Conservation (phyloP, 2,888 invertebrate species). For the Ophion slaviceki region DNA sequence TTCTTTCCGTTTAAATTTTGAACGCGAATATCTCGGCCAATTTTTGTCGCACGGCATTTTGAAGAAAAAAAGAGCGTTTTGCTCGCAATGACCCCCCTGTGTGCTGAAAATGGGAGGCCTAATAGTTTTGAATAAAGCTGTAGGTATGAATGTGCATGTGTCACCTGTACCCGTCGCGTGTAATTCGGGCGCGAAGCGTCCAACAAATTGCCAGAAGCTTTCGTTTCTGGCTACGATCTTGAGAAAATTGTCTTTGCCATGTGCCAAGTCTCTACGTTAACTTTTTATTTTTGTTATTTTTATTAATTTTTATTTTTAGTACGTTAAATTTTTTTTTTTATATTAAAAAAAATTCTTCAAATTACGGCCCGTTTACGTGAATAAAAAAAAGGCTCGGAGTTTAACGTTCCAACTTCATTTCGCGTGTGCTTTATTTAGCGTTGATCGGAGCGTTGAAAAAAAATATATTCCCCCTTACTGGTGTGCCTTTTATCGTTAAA, state of each 20-base stretch:
- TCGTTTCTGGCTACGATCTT: neutral
- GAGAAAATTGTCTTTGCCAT: neutral
- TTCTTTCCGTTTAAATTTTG: no score
- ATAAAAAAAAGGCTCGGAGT: neutral
- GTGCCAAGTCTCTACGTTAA: neutral
- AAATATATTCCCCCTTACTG: slow-evolving; percentile 18
- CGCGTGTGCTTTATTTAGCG: neutral
- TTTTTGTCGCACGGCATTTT: neutral
- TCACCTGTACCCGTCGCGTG: slow-evolving; percentile 33
- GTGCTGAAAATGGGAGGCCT: neutral
- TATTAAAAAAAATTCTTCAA: neutral
- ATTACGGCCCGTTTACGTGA: neutral
- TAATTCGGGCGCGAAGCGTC: slow-evolving; percentile 49
- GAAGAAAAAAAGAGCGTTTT: neutral
- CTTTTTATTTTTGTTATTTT: slow-evolving; percentile 41
- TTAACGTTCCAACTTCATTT: neutral
- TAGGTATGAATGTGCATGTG: neutral
- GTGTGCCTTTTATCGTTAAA: slow-evolving; percentile 47
- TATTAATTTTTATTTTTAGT: no score
- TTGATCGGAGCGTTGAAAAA: slow-evolving; percentile 8
- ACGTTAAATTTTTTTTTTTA: slow-evolving; percentile 28
- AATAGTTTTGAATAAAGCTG: neutral
- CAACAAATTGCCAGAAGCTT: neutral
- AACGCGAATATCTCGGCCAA: no score
- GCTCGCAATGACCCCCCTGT: neutral